Conservation (phyloP, 2,113 vertebrate species). For the Procavia capensis region DNA sequence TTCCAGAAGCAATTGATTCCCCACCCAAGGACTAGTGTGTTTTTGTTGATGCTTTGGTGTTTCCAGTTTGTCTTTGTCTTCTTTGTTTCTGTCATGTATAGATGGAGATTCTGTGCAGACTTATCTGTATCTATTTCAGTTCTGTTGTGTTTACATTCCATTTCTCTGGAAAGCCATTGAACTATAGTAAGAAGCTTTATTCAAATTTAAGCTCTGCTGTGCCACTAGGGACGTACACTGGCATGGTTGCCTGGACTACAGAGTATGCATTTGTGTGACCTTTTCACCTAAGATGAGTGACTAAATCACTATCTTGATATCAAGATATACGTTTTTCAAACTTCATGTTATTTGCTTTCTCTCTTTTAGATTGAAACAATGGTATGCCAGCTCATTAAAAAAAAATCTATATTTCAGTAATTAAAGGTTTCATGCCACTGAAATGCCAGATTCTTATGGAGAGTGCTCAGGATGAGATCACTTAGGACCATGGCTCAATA, state of each 20-base stretch:
- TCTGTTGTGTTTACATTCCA: background rate
- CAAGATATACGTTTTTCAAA: background rate
- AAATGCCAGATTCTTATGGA: fast-evolving
- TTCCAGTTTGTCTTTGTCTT: fast-evolving
- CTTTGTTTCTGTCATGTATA: fast-evolving
- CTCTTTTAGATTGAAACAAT: background rate
- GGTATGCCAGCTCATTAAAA: fast-evolving
- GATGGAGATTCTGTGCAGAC: fast-evolving
- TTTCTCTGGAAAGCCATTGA: background rate
- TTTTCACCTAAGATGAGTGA: fast-evolving
- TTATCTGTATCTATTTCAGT: fast-evolving
- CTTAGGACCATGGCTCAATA: fast-evolving
- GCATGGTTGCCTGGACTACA: fast-evolving
- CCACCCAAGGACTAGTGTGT: no score
- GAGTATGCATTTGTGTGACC: fast-evolving
- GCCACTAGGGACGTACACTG: fast-evolving
- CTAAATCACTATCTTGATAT: background rate
- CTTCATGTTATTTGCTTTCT: background rate
- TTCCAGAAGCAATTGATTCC: fast-evolving
- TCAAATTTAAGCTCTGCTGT: fast-evolving
- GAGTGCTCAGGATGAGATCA: fast-evolving
- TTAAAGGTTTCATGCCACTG: no score
- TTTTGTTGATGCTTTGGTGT: fast-evolving
- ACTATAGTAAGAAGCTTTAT: background rate
- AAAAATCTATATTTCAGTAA: background rate